Conservation (phyloP, 1,140 invertebrate genomes). For the Drosophila nebulosa region DNA sequence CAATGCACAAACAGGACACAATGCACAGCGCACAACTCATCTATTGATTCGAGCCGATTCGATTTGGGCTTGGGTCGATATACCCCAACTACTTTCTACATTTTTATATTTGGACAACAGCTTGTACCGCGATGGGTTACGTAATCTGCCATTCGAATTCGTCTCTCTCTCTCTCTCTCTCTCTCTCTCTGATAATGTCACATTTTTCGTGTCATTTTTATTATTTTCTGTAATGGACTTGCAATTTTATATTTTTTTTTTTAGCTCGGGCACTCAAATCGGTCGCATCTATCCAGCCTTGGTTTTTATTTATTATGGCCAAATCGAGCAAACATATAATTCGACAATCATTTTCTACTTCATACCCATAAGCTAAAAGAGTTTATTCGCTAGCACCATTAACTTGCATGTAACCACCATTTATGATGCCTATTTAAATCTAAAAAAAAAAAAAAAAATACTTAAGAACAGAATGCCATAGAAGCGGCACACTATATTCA, state of each 20-base stretch:
- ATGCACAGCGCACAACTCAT: slow-evolving; percentile 11
- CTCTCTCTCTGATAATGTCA: slow-evolving; percentile 12
- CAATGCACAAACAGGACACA: slow-evolving; percentile 11
- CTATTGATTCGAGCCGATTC: not conserved
- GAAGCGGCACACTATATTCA: no score
- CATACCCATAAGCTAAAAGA: not conserved
- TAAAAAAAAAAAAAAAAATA: no score
- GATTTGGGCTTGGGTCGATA: not conserved
- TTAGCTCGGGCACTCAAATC: not conserved
- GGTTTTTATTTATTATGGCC: slow-evolving; percentile 21
- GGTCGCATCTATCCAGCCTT: not conserved
- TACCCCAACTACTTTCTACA: not conserved
- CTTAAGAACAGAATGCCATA: no score
- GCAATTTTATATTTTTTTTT: slow-evolving; percentile 13
- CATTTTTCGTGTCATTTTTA: slow-evolving; percentile 20
- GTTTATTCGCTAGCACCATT: not conserved
- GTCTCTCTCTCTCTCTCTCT: not conserved
- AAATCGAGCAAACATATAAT: slow-evolving; percentile 51
- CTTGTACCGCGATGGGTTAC: slow-evolving; percentile 71
- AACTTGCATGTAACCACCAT: not conserved
- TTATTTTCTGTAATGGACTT: not conserved
- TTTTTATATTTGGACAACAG: slow-evolving; percentile 32
- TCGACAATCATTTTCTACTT: slow-evolving; percentile 33
- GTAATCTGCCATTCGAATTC: slow-evolving; percentile 54
- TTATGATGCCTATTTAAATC: no score